Evolutionary conservation across 2,113 vertebrate genomes (phyloP).

Genomic region (Camelus bactrianus): DNA sequence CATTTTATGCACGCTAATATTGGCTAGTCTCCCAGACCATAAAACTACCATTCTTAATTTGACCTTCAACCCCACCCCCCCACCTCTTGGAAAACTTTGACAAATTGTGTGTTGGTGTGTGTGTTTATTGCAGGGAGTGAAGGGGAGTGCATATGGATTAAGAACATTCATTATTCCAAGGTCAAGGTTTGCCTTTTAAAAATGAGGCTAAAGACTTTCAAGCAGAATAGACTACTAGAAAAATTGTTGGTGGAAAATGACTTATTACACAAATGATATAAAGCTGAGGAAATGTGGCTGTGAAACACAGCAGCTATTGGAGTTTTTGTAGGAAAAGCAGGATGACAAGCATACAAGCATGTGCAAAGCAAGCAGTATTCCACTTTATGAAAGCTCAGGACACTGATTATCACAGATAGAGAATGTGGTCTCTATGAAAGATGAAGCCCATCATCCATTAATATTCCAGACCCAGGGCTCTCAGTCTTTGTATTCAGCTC

Average conservation of each 20-base stretch:
- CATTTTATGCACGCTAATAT: background rate
- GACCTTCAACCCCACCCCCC: constrained; percentile 43
- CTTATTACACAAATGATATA: constrained; percentile 63
- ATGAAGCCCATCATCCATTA: constrained; percentile 24
- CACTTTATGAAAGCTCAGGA: constrained; percentile 55
- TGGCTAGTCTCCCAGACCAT: constrained; percentile 42
- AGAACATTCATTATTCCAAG: constrained; percentile 62
- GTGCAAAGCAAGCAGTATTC: constrained; percentile 79
- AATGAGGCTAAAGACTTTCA: constrained; percentile 48
- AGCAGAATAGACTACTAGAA: background rate
- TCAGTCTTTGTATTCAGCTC: background rate
- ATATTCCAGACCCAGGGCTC: background rate
- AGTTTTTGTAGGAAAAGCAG: constrained; percentile 64
- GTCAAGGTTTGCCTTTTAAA: constrained; percentile 37
- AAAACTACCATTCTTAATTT: constrained; percentile 65
- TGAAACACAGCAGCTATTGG: constrained; percentile 6
- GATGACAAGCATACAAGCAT: constrained; percentile 10
- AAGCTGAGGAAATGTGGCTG: constrained; percentile 66
- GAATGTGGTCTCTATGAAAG: constrained; percentile 36
- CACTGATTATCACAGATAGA: constrained; percentile 52
- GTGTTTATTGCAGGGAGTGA: constrained; percentile 63
- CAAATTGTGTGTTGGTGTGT: constrained; percentile 57
- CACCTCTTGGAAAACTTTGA: constrained; percentile 68
- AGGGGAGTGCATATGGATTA: constrained; percentile 1
- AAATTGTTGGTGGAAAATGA: background rate